A percentile compares a stretch with the other conserved stretches of the same genome.
Conservation (phyloP, 2,888 invertebrate genomes). For the Drosophila merina region DNA sequence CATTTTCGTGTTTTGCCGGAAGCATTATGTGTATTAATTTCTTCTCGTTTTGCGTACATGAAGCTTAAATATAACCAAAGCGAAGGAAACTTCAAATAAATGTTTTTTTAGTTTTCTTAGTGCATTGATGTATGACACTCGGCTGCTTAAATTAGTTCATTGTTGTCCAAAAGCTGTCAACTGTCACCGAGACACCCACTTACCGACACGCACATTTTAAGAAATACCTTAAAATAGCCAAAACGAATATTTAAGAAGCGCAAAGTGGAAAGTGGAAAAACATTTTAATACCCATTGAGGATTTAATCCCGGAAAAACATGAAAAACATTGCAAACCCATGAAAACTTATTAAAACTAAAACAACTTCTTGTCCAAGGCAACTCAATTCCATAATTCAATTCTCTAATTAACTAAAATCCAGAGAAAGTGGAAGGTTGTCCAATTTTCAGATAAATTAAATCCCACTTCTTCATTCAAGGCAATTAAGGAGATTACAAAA, state of each 20-base stretch:
- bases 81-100: constrained; percentile 19
- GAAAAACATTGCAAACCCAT: constrained; percentile 1
- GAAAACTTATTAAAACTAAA: constrained; percentile 16
- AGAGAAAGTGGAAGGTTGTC: neutral
- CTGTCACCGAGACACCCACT: constrained; percentile 50
- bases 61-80: constrained; percentile 59
- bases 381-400: neutral
- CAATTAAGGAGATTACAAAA: constrained; percentile 65
- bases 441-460: constrained; percentile 50
- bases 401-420: constrained; percentile 9
- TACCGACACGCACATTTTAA: constrained; percentile 19
- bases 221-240: constrained; percentile 28
- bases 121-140: constrained; percentile 64
- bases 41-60: constrained; percentile 67
- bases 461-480: constrained; percentile 61
- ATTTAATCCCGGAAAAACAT: constrained; percentile 11
- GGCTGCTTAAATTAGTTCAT: constrained; percentile 73
- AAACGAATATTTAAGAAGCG: constrained; percentile 11
- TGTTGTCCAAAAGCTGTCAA: constrained; percentile 74
- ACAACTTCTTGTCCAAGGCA: neutral
- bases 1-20: constrained; percentile 62
- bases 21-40: constrained; percentile 60
- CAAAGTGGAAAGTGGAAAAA: constrained; percentile 4
- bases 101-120: constrained; percentile 14
- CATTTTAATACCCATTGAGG: constrained; percentile 25